These are phyloP conservation scores for Cavia aperea DNA, from an alignment of 2,113 vertebrate species.

Conservation along the genomic window DNA sequence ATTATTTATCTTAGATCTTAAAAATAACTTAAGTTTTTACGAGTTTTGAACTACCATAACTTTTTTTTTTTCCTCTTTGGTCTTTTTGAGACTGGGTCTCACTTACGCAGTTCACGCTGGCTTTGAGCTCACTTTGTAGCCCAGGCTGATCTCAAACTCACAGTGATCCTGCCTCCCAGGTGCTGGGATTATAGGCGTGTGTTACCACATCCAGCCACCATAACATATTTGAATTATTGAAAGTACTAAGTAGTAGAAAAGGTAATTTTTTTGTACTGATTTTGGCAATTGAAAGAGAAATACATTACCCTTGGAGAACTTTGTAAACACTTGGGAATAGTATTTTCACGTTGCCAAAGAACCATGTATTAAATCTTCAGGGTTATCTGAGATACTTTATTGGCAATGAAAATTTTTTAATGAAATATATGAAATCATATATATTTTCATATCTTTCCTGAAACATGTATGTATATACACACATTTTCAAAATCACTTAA, in stretches of 20 bases:
- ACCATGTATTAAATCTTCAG: background rate
- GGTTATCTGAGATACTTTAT: background rate
- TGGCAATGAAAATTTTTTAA: background rate
- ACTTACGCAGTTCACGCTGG: no score
- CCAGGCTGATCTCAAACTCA: no score
- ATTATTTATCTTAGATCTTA: background rate
- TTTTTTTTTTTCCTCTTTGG: background rate
- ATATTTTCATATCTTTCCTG: background rate
- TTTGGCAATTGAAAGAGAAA: slow-evolving; percentile 19
- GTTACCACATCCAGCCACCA: background rate
- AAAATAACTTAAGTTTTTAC: background rate
- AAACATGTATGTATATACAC: background rate
- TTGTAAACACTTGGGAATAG: background rate
- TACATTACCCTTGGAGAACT: background rate
- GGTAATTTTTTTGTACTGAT: background rate
- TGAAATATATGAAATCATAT: background rate
- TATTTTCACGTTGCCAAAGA: background rate
- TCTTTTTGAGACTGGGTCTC: no score
- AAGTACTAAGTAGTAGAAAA: slow-evolving; percentile 16
- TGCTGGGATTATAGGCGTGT: no score
- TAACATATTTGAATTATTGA: background rate
- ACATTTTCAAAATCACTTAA: background rate
- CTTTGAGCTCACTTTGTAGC: no score
- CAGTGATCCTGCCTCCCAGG: no score
- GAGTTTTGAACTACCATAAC: background rate